These are phyloP conservation scores for Florisuga fusca DNA, from an alignment of 2,797 vertebrate species.

Conservation along the genomic window DNA sequence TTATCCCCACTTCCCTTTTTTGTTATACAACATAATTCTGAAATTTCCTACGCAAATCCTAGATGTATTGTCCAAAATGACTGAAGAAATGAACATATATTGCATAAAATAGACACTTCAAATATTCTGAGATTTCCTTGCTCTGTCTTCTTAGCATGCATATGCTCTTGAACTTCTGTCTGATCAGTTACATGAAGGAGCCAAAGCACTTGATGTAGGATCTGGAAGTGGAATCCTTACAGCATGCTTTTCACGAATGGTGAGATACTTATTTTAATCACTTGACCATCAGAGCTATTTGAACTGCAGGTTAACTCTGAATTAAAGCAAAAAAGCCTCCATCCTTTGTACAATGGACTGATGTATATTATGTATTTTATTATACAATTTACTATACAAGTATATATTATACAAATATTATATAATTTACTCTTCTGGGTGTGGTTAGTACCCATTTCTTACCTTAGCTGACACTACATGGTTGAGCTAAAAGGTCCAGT, in stretches of 20 bases:
- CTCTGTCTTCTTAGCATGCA: slow-evolving; percentile 85
- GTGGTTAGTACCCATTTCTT: background rate
- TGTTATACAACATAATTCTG: background rate
- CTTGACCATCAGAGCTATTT: background rate
- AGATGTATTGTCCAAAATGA: background rate
- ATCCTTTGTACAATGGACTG: background rate
- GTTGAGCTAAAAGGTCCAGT: background rate
- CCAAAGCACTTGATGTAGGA: slow-evolving; percentile 96
- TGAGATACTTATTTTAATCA: slow-evolving; percentile 78
- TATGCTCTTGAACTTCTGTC: slow-evolving; percentile 97
- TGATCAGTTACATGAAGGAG: slow-evolving; percentile 95
- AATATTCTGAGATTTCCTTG: background rate
- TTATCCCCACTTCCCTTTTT: rapidly evolving
- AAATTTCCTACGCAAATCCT: background rate
- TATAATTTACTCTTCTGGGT: background rate
- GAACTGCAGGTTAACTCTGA: background rate
- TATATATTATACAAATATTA: background rate
- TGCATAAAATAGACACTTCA: background rate
- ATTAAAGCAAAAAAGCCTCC: background rate
- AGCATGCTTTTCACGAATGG: slow-evolving; percentile 96
- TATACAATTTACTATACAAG: no score
- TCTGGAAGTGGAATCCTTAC: slow-evolving; percentile 98
- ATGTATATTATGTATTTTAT: background rate
- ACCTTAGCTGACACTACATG: background rate
- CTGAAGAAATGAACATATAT: background rate